These are phyloP conservation scores for Drosophila lowei DNA, from an alignment of 1,140 invertebrate genomes.

Conservation along the genomic window DNA sequence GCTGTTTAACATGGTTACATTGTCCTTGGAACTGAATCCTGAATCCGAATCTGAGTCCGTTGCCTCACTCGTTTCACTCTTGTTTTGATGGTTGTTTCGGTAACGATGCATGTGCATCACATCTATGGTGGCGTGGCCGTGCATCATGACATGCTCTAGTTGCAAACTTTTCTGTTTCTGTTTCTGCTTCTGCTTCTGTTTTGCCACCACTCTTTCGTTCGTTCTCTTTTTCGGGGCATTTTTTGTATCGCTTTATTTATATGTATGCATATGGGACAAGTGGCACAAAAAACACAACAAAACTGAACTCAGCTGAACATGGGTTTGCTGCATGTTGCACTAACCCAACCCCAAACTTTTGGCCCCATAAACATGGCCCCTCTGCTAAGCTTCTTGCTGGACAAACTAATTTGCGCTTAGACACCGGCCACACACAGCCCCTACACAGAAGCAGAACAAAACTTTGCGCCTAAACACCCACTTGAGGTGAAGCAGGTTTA, in stretches of 20 bases:
- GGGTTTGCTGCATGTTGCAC: conserved; percentile 57
- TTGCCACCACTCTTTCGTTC: conserved; percentile 1
- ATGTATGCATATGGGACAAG: conserved; percentile 56
- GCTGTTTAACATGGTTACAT: conserved; percentile 82
- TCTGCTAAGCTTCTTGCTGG: conserved; percentile 42
- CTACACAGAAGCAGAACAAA: conserved; percentile 11
- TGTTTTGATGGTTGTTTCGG: conserved; percentile 32
- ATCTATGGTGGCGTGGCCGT: conserved; percentile 55
- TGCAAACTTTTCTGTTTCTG: conserved; percentile 57
- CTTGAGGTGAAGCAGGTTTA: conserved; percentile 46
- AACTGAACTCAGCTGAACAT: conserved; percentile 50
- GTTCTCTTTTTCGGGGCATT: conserved; percentile 17
- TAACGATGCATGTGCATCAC: conserved; percentile 61
- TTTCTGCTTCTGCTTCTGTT: conserved; percentile 8
- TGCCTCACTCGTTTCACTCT: conserved; percentile 27
- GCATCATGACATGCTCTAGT: conserved; percentile 79
- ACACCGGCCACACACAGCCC: conserved; percentile 27
- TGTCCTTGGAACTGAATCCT: conserved; percentile 64
- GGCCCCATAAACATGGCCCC: conserved; percentile 34
- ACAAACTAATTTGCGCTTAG: conserved; percentile 73
- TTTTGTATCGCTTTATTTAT: conserved; percentile 74
- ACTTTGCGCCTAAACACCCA: conserved; percentile 70
- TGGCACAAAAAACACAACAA: conserved; percentile 29
- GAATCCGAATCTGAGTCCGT: conserved; percentile 53
- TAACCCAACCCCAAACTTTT: conserved; percentile 52